Conservation (phyloP, 2,113 vertebrate species). For the Phyllostomus hastatus region DNA sequence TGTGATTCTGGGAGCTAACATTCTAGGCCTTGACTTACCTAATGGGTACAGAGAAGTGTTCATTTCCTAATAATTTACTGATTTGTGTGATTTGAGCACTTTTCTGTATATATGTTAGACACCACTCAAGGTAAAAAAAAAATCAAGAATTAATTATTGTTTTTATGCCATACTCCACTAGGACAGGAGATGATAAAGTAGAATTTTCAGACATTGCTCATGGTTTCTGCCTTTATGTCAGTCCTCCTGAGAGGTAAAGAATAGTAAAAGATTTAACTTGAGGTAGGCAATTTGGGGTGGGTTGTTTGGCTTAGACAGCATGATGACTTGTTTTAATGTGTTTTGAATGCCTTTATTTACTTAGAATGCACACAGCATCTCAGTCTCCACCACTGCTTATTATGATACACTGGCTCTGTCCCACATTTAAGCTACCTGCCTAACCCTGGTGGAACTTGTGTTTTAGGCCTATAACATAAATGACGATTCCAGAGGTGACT, state of each 20-base stretch:
- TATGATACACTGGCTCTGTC: not conserved
- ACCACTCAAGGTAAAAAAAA: not conserved
- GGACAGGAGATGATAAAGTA: not conserved
- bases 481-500: not conserved
- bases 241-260: slow-evolving; percentile 23
- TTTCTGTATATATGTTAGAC: slow-evolving; percentile 5
- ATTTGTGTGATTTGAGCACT: not conserved
- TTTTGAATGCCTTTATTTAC: not conserved
- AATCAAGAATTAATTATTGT: slow-evolving; percentile 17
- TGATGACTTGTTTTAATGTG: not conserved
- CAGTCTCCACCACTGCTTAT: not conserved
- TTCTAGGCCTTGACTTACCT: slow-evolving; percentile 20
- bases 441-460: not conserved
- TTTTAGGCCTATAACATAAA: not conserved
- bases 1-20: not conserved
- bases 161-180: slow-evolving; percentile 5
- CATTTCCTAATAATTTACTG: not conserved
- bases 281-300: not conserved
- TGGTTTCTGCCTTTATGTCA: not conserved
- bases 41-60: not conserved
- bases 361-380: not conserved
- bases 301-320: not conserved
- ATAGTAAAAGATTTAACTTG: not conserved
- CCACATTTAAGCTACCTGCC: not conserved
- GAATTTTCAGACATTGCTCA: slow-evolving; percentile 33